Conservation (phyloP, 2,888 invertebrate species). For the Andrena haemorrhoa region DNA sequence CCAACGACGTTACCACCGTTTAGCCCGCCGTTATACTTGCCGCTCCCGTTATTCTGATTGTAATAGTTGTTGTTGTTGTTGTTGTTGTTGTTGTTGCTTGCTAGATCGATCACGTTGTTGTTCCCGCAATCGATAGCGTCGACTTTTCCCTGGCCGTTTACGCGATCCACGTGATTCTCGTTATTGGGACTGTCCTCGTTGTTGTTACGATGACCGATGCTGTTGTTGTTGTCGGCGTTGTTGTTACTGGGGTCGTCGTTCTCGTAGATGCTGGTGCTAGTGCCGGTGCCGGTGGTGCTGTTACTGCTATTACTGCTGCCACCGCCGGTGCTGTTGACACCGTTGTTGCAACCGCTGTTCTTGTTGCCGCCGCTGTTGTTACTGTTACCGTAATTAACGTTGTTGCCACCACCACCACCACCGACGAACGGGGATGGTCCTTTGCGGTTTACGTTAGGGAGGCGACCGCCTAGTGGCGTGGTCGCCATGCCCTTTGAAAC, state of each 20-base stretch:
- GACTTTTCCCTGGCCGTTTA: background rate
- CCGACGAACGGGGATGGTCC: constrained; percentile 81
- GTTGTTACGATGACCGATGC: constrained; percentile 50
- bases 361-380: constrained; percentile 39
- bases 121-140: background rate
- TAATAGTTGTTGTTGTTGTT: constrained; percentile 1
- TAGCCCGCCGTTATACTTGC: constrained; percentile 33
- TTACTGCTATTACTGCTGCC: constrained; percentile 55
- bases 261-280: constrained; percentile 5
- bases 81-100: background rate
- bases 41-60: constrained; percentile 4
- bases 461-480: constrained; percentile 85
- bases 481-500: constrained; percentile 84
- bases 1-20: constrained; percentile 19
- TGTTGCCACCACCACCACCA: constrained; percentile 74
- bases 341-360: constrained; percentile 40
- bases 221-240: background rate
- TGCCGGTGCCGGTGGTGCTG: constrained; percentile 17
- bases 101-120: background rate
- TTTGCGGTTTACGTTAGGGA: constrained; percentile 84
- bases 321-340: constrained; percentile 63
- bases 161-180: background rate
- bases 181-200: constrained; percentile 51
- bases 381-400: constrained; percentile 53
- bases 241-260: background rate